Conservation (phyloP, 2,888 invertebrate genomes). For the Amiota communis region DNA sequence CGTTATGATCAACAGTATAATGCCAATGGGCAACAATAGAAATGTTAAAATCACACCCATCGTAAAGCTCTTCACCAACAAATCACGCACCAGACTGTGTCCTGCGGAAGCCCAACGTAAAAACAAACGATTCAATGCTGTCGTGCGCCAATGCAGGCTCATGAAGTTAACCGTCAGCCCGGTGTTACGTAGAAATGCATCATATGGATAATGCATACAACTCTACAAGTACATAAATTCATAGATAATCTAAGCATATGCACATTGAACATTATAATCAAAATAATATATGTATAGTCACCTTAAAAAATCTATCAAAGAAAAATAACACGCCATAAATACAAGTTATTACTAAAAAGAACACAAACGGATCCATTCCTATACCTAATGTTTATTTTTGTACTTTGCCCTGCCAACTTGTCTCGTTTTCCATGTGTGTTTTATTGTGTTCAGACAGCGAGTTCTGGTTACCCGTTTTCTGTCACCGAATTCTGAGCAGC, state of each 20-base stretch:
- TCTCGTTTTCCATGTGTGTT: too few relatives aligned
- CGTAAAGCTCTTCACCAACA: conserved; percentile 79
- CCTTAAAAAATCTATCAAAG: conserved; percentile 89
- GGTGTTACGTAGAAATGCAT: conserved; percentile 83
- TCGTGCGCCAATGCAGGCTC: conserved; percentile 85
- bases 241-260: conserved; percentile 16
- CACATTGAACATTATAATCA: background rate
- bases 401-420: too few relatives aligned
- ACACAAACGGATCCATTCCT: conserved; percentile 80
- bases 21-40: conserved; percentile 80
- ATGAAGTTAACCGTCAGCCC: conserved; percentile 83
- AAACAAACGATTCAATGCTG: conserved; percentile 83
- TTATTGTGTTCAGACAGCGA: too few relatives aligned
- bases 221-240: conserved; percentile 76
- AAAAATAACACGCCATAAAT: conserved; percentile 83
- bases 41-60: conserved; percentile 78
- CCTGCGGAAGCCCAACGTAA: conserved; percentile 83
- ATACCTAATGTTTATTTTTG: background rate
- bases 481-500: too few relatives aligned
- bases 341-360: conserved; percentile 77
- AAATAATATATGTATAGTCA: conserved; percentile 57
- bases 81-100: conserved; percentile 67
- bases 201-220: conserved; percentile 88
- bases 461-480: too few relatives aligned
- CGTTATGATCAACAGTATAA: conserved; percentile 76